A percentile compares a stretch with the other conserved stretches of the same genome.
Evolutionary conservation across 2,888 invertebrate species (phyloP).

Genomic region (Helobdella robusta): DNA sequence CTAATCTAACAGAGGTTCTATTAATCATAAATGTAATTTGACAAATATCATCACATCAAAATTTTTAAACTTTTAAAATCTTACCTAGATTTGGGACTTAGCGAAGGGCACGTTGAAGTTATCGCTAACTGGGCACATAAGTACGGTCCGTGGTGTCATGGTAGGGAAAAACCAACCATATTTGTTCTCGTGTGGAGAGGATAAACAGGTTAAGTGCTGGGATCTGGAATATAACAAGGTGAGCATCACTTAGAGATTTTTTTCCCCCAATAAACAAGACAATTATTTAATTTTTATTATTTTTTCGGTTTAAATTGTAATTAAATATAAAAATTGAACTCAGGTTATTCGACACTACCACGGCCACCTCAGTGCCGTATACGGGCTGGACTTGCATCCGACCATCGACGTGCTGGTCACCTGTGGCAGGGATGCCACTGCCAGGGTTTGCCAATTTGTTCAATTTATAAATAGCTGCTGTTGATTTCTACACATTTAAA

Average conservation of each 20-base stretch:
- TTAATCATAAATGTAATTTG: neutral
- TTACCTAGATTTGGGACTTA: slow-evolving; percentile 98
- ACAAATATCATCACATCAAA: neutral
- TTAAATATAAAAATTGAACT: slow-evolving; percentile 30
- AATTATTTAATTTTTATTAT: neutral
- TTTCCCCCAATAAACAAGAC: neutral
- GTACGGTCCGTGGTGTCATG: slow-evolving; percentile 87
- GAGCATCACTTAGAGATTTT: slow-evolving; percentile 23
- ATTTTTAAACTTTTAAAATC: slow-evolving; percentile 37
- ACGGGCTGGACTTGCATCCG: slow-evolving; percentile 84
- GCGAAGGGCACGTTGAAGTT: slow-evolving; percentile 89
- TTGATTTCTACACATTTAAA: neutral
- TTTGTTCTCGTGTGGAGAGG: slow-evolving; percentile 95
- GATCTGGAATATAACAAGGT: slow-evolving; percentile 97
- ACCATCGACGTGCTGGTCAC: slow-evolving; percentile 86
- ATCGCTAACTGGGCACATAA: slow-evolving; percentile 94
- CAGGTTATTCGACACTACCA: slow-evolving; percentile 93
- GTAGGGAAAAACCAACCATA: slow-evolving; percentile 92
- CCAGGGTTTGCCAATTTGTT: slow-evolving; percentile 55
- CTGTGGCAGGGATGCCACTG: slow-evolving; percentile 88
- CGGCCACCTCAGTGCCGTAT: slow-evolving; percentile 92
- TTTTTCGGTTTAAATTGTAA: neutral
- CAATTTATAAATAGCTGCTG: neutral
- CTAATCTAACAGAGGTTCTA: no score
- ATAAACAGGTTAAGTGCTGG: slow-evolving; percentile 84